Evolutionary conservation across 2,113 vertebrate genomes (phyloP), one percentile per base, ranked within the genome.

Genomic region (Tyrannus savana): DNA sequence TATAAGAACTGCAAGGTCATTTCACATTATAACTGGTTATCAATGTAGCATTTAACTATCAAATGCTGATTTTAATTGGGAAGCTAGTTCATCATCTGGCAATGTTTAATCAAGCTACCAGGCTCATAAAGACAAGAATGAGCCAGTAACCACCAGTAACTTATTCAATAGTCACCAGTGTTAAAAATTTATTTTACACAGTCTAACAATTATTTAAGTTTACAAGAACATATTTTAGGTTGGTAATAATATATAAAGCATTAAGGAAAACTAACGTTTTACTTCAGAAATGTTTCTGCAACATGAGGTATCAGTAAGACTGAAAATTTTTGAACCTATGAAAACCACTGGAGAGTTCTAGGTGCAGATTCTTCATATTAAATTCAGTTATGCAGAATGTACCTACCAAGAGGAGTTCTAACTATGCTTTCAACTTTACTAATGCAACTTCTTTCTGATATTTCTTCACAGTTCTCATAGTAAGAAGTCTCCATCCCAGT

Each of bases 91-190:
- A 80, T 92, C 31, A 90, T 41, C 24, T 62, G 17, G 24, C 49
- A 85, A 58, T 37, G 22, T 52, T 86, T 77, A 76, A 88, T 64
- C 17, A 80, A 58, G 19, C 30, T 91, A 33, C 15, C 30, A 94
- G 28, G 33, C 17, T 89, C 52, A 58, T 49, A 67, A 66, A 63
- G 16, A 64, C 37, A 58, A 63, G 46, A 74, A 78, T 50, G 10
- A 95, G 14, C 8, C 53, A 41, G 39, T 39, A 39, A 39, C 39
- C 39, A 5, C 23, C 31, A 66, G 8, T 37, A 88, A 60, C 4
- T 76, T 78, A 58, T 19, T 55, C 0, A 0, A 75, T 39, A 47
- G 19, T 47, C 53, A 33, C 4, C 0, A 0, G 67, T 23, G 6
- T 72, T 73, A 76, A 69, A 60, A 44, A 2, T 55, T 62, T 21